Evolutionary conservation across 2,797 vertebrate species (phyloP).

Genomic region (Molossus molossus): DNA sequence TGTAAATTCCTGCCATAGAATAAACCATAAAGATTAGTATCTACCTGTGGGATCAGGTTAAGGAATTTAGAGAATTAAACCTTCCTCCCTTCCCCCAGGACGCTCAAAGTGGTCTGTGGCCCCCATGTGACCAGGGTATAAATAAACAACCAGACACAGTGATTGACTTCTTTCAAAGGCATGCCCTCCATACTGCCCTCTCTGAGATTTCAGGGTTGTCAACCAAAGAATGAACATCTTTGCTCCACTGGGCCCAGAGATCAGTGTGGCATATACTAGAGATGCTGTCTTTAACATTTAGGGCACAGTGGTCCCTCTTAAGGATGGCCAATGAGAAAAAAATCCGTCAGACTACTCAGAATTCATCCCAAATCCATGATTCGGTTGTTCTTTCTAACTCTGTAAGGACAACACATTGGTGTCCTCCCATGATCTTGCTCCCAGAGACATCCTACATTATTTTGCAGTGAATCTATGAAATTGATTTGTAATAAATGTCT

Average conservation of each 20-base stretch:
- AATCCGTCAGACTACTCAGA: slow-evolving; percentile 34
- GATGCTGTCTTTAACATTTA: not conserved
- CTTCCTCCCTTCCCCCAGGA: not conserved
- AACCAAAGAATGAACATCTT: not conserved
- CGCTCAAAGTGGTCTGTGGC: not conserved
- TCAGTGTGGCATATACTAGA: not conserved
- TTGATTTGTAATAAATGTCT: slow-evolving; percentile 83
- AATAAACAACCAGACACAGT: not conserved
- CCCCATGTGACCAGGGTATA: not conserved
- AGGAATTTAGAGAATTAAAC: not conserved
- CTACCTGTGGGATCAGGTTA: not conserved
- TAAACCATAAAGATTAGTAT: not conserved
- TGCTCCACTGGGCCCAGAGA: not conserved
- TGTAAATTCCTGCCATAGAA: not conserved
- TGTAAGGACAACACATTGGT: slow-evolving; percentile 74
- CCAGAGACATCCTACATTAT: slow-evolving; percentile 74
- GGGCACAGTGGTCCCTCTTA: not conserved
- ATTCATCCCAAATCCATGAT: slow-evolving; percentile 75
- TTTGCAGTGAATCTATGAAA: slow-evolving; percentile 83
- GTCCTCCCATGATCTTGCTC: slow-evolving; percentile 67
- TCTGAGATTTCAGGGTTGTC: not conserved
- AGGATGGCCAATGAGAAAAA: slow-evolving; percentile 24
- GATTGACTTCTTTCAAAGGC: not conserved
- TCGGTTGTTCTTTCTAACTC: slow-evolving; percentile 70
- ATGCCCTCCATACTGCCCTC: not conserved